These are phyloP conservation scores for Cylloceria caligata DNA, from an alignment of 2,888 invertebrate genomes.

Conservation along the genomic window DNA sequence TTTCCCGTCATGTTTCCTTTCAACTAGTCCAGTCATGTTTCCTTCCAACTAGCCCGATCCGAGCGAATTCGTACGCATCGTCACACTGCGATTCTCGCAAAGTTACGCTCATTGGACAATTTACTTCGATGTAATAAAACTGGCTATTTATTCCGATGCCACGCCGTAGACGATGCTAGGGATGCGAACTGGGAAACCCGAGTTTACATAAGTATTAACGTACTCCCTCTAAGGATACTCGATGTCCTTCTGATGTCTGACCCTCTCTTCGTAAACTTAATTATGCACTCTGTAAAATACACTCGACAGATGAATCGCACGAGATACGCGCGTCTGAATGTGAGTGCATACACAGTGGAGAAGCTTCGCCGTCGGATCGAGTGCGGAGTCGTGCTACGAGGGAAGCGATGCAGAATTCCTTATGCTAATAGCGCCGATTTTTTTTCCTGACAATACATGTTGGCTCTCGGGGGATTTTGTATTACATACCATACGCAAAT, in stretches of 20 bases:
- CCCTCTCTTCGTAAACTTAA: slow-evolving; percentile 27
- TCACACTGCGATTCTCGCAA: slow-evolving; percentile 9
- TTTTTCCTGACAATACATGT: slow-evolving; percentile 26
- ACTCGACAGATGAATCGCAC: slow-evolving; percentile 55
- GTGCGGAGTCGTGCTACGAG: slow-evolving; percentile 5
- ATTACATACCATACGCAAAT: slow-evolving; percentile 38
- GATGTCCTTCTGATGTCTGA: slow-evolving; percentile 2
- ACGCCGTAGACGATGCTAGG: background rate
- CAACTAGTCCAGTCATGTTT: slow-evolving; percentile 3
- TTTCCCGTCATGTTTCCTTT: slow-evolving; percentile 7
- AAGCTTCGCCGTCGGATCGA: slow-evolving; percentile 44
- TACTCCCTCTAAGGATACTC: slow-evolving; percentile 18
- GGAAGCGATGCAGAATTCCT: slow-evolving; percentile 48
- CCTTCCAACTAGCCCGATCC: background rate
- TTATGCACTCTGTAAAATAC: slow-evolving; percentile 53
- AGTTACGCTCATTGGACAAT: slow-evolving; percentile 63
- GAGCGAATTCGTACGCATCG: slow-evolving; percentile 19
- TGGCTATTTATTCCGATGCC: slow-evolving; percentile 24
- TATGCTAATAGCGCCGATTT: slow-evolving; percentile 63
- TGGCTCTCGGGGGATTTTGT: background rate
- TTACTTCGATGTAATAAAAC: slow-evolving; percentile 42
- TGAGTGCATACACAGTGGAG: background rate
- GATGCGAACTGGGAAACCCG: background rate
- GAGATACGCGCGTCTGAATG: slow-evolving; percentile 20
- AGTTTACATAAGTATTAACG: slow-evolving; percentile 51